Conservation (phyloP, 2,888 invertebrate genomes). For the Scaptomyza polygonia region DNA sequence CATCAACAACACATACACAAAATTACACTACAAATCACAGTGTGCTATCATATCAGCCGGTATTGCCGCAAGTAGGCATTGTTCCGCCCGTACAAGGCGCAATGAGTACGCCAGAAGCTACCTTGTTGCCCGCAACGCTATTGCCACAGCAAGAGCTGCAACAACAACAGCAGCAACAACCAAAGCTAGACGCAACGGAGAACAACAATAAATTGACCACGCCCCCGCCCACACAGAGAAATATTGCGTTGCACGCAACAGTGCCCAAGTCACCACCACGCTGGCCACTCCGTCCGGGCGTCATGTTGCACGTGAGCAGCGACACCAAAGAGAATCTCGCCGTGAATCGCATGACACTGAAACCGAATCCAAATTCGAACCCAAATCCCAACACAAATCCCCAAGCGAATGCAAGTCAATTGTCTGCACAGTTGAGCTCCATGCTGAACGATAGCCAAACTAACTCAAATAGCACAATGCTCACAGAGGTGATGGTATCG, state of each 20-base stretch:
- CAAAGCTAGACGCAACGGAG: constrained; percentile 34
- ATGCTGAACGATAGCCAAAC: constrained; percentile 61
- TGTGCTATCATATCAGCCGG: constrained; percentile 83
- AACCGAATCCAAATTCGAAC: constrained; percentile 42
- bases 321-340: constrained; percentile 91
- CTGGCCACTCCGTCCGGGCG: constrained; percentile 95
- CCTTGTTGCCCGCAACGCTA: constrained; percentile 64
- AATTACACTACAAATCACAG: constrained; percentile 51
- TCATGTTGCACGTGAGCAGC: constrained; percentile 90
- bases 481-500: constrained; percentile 60
- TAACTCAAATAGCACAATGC: constrained; percentile 64
- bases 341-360: constrained; percentile 84
- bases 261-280: constrained; percentile 85
- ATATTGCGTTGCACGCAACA: constrained; percentile 41
- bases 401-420: constrained; percentile 47
- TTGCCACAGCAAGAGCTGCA: constrained; percentile 56
- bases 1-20: constrained; percentile 18
- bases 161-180: constrained; percentile 42
- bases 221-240: constrained; percentile 54
- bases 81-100: constrained; percentile 61
- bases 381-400: constrained; percentile 34
- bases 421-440: constrained; percentile 67
- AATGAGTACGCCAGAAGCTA: constrained; percentile 24
- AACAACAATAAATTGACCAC: constrained; percentile 59
- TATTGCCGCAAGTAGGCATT: constrained; percentile 72